Conservation (phyloP, 2,797 vertebrate species). For the Hafferia zeledoni region DNA sequence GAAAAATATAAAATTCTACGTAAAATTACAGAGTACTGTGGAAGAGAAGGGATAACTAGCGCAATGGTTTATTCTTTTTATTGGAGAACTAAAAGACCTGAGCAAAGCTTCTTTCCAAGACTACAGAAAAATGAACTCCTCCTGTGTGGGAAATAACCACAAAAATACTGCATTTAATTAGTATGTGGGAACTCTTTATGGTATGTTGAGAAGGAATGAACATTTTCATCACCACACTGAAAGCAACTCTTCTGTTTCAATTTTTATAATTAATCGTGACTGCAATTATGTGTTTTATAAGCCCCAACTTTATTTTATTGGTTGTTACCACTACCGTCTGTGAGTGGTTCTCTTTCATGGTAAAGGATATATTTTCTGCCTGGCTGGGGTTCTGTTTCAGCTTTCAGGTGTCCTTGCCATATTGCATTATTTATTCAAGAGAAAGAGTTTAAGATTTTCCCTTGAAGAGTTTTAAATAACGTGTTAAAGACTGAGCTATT, state of each 20-base stretch:
- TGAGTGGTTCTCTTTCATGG: neutral
- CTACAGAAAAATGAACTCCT: constrained; percentile 6
- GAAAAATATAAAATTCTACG: neutral
- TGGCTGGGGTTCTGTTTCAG: neutral
- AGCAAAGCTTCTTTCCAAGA: neutral
- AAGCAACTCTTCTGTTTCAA: neutral
- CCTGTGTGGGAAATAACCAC: neutral
- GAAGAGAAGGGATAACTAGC: neutral
- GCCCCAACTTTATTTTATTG: neutral
- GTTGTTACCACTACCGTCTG: neutral
- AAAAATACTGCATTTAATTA: constrained; percentile 12
- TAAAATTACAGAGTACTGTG: neutral
- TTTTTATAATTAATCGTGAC: constrained; percentile 26
- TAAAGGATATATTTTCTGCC: constrained; percentile 15
- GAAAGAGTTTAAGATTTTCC: constrained; percentile 29
- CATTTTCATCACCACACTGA: neutral
- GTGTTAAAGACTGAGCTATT: neutral
- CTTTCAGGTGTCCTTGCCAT: constrained; percentile 25
- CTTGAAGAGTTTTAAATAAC: constrained; percentile 35
- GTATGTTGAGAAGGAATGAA: constrained; percentile 5
- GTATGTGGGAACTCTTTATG: neutral
- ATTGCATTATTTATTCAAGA: constrained; percentile 28
- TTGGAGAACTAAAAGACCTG: neutral
- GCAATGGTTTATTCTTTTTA: neutral
- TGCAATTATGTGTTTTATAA: constrained; percentile 47